Conservation (phyloP, 2,888 invertebrate species). For the Pammene fasciana region DNA sequence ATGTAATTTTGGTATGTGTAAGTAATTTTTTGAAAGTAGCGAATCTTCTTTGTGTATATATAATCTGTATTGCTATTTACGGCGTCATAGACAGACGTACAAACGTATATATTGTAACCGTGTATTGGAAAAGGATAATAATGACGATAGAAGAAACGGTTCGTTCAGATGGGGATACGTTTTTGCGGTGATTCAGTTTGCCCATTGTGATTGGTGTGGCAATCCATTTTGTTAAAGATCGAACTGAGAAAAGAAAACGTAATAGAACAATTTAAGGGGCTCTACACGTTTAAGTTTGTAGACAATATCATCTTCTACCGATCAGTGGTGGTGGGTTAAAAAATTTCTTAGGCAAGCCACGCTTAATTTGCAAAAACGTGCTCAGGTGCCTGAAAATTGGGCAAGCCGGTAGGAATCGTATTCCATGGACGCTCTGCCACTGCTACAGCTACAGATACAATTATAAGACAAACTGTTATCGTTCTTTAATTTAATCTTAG, state of each 20-base stretch:
- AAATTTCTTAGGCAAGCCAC: too few species aligned
- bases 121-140: constrained; percentile 26
- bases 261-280: not conserved
- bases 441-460: too few species aligned
- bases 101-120: constrained; percentile 16
- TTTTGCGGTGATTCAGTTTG: constrained; percentile 7
- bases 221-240: constrained; percentile 7
- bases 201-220: constrained; percentile 7
- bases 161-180: not conserved
- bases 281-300: too few species aligned
- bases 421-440: too few species aligned
- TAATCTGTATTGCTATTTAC: constrained; percentile 22
- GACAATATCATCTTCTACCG: too few species aligned
- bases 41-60: not conserved
- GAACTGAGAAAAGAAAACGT: not conserved
- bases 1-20: too few species aligned
- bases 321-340: too few species aligned
- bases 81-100: constrained; percentile 31
- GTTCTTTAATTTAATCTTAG: too few species aligned
- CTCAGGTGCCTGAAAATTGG: too few species aligned
- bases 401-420: too few species aligned
- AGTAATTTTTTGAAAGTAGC: not conserved
- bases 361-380: too few species aligned
- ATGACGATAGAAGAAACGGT: constrained; percentile 16
- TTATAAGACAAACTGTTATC: too few species aligned